A percentile compares a stretch with the other conserved stretches of the same genome.
Conservation (phyloP, 1,140 invertebrate genomes). For the Drosophila saltans region DNA sequence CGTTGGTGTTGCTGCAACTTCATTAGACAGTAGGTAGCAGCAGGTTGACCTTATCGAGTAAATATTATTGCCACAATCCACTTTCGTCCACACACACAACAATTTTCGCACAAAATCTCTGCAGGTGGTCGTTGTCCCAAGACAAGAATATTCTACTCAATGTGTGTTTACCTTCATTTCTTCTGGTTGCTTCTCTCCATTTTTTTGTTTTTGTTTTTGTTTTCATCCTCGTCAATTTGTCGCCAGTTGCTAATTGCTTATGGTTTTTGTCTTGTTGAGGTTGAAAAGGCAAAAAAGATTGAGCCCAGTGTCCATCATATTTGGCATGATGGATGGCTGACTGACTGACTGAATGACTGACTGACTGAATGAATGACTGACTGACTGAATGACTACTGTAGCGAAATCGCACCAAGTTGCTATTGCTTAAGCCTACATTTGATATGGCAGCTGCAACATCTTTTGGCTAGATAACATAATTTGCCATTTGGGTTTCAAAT, state of each 20-base stretch:
- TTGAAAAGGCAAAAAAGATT: conserved; percentile 9
- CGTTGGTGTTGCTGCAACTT: conserved; percentile 52
- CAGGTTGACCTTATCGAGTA: conserved; percentile 37
- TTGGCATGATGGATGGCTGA: conserved; percentile 25
- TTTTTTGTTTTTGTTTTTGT: conserved; percentile 28
- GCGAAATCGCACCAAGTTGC: background rate
- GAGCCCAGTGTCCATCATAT: conserved; percentile 18
- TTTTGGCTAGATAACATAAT: too few relatives aligned
- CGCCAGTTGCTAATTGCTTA: conserved; percentile 75
- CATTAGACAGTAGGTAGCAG: conserved; percentile 54
- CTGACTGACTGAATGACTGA: background rate
- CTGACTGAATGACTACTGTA: background rate
- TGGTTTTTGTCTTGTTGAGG: conserved; percentile 25
- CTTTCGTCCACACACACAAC: conserved; percentile 38
- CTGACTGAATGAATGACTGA: background rate
- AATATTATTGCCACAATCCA: conserved; percentile 76
- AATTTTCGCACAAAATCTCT: conserved; percentile 71
- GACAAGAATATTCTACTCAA: background rate
- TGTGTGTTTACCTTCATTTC: background rate
- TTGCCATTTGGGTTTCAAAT: too few relatives aligned
- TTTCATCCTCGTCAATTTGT: conserved; percentile 68
- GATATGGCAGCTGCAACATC: too few relatives aligned
- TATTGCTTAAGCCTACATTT: background rate
- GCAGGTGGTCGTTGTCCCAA: conserved; percentile 54
- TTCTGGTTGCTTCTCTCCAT: background rate